Evolutionary conservation across 2,113 vertebrate genomes (phyloP), one percentile per base, ranked within the genome.

Genomic region (Rhynchopsitta pachyrhyncha): DNA sequence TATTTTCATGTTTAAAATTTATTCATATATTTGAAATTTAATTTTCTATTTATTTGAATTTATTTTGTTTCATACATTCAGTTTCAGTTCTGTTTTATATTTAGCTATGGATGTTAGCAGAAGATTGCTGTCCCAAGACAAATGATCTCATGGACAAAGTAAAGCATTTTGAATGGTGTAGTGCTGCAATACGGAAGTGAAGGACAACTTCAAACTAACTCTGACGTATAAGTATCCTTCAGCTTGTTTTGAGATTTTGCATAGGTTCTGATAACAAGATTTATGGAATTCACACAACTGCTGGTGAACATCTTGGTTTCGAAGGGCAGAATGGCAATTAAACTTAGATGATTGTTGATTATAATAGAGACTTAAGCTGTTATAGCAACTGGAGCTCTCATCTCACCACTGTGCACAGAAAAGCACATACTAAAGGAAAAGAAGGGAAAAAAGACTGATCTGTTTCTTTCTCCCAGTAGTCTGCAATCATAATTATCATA

Each of bases 381-480:
- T 96, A 95, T 95, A 96, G 91, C 95, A 97, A 96, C 92, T 91
- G 80, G 57, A 92, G 76, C 81, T 87, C 79, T 91, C 64, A 47
- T 92, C 74, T 89, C 68, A 74, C 47, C n/a, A 24, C 50, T 57
- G 66, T 85, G 29, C 67, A 68, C 39, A 83, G 70, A 53, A 92
- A 95, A 83, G 49, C 81, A 76, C 60, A 53, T 6, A n/a, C 19
- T 77, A 66, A 84, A 74, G 59, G 16, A 90, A 86, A 82, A 66
- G 81, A 86, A 55, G 1, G 37, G 16, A 6, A 7, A 53, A 94
- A 92, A 84, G 28, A 49, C 41, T 42, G 35, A 95, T 94, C 44
- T 86, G 75, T 87, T 66, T 41, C 68, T 82, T 70, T 79, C n/a
- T 93, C 60, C 64, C 60, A 63, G 44, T 70, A 80, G 49, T 82